A percentile compares a stretch with the other conserved stretches of the same genome.
Evolutionary conservation across 2,888 invertebrate genomes (phyloP).

Genomic region (Tortrix viridana): DNA sequence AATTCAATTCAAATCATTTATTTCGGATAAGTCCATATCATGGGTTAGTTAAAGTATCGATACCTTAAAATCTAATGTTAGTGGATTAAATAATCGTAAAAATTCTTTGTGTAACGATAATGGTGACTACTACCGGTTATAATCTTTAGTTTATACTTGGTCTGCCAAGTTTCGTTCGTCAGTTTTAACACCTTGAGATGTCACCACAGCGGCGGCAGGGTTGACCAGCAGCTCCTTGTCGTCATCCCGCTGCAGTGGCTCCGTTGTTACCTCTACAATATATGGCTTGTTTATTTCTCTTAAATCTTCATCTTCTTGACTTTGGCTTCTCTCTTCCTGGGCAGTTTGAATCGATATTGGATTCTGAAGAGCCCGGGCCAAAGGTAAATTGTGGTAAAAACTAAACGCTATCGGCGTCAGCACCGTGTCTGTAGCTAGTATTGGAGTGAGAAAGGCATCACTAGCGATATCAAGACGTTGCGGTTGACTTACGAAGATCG

Average conservation of each 20-base stretch:
- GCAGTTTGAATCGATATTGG: conserved; percentile 62
- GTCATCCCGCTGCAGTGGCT: not conserved
- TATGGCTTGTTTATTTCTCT: conserved; percentile 10
- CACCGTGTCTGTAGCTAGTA: conserved; percentile 55
- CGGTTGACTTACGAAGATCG: conserved; percentile 50
- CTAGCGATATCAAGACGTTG: conserved; percentile 44
- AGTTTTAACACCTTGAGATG: no score
- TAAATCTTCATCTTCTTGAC: conserved; percentile 4
- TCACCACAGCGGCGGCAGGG: no score
- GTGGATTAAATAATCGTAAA: no score
- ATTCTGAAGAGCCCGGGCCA: conserved; percentile 66
- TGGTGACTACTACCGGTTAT: no score
- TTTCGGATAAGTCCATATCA: no score
- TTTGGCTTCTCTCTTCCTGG: conserved; percentile 46
- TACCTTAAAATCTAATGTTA: no score
- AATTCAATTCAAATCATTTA: no score
- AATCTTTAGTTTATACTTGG: no score
- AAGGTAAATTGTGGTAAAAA: conserved; percentile 67
- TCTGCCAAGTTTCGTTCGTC: no score
- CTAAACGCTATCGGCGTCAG: conserved; percentile 65
- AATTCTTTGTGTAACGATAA: no score
- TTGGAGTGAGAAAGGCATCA: conserved; percentile 53
- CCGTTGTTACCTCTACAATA: conserved; percentile 9
- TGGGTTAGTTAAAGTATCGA: no score
- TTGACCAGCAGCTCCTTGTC: no score